These are phyloP conservation scores for Anarrhichthys ocellatus DNA, from an alignment of 2,113 vertebrate genomes.

Conservation along the genomic window DNA sequence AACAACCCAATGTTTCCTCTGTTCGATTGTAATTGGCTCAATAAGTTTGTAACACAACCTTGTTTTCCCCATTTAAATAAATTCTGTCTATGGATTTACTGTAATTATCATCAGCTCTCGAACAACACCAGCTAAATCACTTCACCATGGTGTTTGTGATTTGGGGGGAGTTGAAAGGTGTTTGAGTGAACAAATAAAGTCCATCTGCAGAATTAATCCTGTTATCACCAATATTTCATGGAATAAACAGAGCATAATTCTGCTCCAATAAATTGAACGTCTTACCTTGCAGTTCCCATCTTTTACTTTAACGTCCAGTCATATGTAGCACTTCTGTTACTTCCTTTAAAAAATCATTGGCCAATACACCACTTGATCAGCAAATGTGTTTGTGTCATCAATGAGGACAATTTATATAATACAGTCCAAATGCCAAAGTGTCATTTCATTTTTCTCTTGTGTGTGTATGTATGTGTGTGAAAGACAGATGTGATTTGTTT, in stretches of 20 bases:
- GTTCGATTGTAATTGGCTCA: constrained; percentile 19
- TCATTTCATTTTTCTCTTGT: background rate
- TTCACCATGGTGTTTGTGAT: constrained; percentile 22
- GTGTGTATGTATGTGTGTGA: background rate
- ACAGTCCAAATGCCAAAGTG: background rate
- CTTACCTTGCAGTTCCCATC: background rate
- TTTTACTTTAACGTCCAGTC: background rate
- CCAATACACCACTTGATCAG: background rate
- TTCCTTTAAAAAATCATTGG: background rate
- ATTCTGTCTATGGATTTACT: constrained; percentile 28
- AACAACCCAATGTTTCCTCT: constrained; percentile 1
- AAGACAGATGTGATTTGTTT: background rate
- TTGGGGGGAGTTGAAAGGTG: background rate
- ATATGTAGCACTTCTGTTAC: background rate
- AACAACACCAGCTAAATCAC: constrained; percentile 18
- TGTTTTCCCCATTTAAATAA: constrained; percentile 29
- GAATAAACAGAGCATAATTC: background rate
- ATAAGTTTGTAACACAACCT: constrained; percentile 15
- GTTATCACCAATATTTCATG: constrained; percentile 6
- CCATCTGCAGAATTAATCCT: constrained; percentile 18
- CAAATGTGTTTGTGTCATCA: background rate
- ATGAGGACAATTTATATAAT: background rate
- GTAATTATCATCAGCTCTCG: constrained; percentile 23
- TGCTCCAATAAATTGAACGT: background rate
- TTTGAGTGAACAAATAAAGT: background rate